phyloP scores from a whole-genome alignment of 2,888 invertebrate species.

The Oeneis ivallda region DNA sequence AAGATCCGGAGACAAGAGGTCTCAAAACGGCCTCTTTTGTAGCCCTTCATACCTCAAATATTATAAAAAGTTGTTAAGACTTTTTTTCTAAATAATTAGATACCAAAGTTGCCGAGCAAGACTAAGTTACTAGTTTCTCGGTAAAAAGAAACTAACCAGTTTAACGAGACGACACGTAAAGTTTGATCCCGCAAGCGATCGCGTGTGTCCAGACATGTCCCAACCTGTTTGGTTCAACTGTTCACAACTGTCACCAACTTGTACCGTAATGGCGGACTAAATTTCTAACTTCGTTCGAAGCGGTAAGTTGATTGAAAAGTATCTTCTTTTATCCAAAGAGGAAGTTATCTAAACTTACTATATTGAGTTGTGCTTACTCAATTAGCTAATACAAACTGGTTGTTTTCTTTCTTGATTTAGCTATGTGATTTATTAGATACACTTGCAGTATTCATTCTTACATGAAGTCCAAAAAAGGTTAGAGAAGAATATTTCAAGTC shows the following conservation, averaged over 20 bases:
- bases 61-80: not conserved
- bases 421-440: not conserved
- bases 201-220: slow-evolving; percentile 44
- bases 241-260: slow-evolving; percentile 37
- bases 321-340: slow-evolving; percentile 5
- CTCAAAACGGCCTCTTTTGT: no score
- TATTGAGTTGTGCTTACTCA: not conserved
- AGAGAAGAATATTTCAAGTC: no score
- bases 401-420: not conserved
- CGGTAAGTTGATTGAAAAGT: slow-evolving; percentile 22
- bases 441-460: not conserved
- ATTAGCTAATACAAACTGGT: not conserved
- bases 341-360: not conserved
- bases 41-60: no score
- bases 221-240: slow-evolving; percentile 44
- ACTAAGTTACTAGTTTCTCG: slow-evolving; percentile 17
- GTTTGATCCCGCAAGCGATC: slow-evolving; percentile 31
- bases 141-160: slow-evolving; percentile 26
- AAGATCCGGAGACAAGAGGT: no score
- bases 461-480: not conserved
- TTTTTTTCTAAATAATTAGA: slow-evolving; percentile 15
- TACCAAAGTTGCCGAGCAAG: slow-evolving; percentile 12
- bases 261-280: slow-evolving; percentile 29
- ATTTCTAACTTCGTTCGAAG: slow-evolving; percentile 25
- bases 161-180: slow-evolving; percentile 29